Conservation (phyloP, 2,888 invertebrate species). For the Heliothis peltigera region DNA sequence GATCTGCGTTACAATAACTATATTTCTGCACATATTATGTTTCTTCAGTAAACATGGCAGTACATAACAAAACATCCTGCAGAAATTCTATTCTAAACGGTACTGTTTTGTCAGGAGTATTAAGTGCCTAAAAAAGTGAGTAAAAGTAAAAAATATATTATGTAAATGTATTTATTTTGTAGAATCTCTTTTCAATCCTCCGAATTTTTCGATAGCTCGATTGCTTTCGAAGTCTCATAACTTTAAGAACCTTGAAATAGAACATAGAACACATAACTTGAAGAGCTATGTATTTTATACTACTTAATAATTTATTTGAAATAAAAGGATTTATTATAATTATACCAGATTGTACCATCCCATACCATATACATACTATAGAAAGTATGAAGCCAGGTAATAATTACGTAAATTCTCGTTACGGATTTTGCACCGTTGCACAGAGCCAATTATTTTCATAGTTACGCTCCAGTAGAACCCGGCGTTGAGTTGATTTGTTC, state of each 20-base stretch:
- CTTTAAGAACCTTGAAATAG: too few relatives aligned
- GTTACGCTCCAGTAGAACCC: conserved; percentile 35
- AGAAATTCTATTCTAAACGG: neutral
- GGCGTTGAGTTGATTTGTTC: conserved; percentile 31
- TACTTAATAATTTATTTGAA: too few relatives aligned
- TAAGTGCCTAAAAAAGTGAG: too few relatives aligned
- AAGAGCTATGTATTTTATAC: too few relatives aligned
- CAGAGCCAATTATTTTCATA: conserved; percentile 44
- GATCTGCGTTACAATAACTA: conserved; percentile 9
- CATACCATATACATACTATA: conserved; percentile 35
- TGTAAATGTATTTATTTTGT: too few relatives aligned
- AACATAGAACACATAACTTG: too few relatives aligned
- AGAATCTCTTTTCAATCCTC: too few relatives aligned
- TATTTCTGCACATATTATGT: conserved; percentile 20
- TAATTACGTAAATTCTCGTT: conserved; percentile 58
- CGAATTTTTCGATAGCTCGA: too few relatives aligned
- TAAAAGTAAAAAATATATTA: too few relatives aligned
- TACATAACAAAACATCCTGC: conserved; percentile 8
- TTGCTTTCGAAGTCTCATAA: too few relatives aligned
- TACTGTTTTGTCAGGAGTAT: neutral
- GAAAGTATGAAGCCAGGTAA: conserved; percentile 50
- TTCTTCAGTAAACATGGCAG: conserved; percentile 1
- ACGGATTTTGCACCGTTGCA: conserved; percentile 61
- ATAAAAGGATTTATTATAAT: too few relatives aligned
- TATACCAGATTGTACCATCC: neutral